Conservation (phyloP, 2,888 invertebrate species). For the Eumerus sabulonum region DNA sequence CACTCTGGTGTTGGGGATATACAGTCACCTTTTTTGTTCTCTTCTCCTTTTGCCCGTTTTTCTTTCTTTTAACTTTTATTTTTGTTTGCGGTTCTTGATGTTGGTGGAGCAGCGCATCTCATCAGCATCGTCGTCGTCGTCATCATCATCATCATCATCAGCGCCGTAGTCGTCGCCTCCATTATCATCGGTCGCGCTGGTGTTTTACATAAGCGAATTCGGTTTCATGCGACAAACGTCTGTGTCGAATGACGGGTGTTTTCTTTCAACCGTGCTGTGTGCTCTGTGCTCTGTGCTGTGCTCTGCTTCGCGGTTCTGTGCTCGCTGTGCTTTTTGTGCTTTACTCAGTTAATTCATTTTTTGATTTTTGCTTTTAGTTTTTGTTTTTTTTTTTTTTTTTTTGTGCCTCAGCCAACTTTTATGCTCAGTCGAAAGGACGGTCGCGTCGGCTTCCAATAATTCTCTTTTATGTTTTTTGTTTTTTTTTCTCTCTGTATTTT, state of each 20-base stretch:
- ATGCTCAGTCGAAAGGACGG: conserved; percentile 27
- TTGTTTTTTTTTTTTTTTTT: conserved; percentile 10
- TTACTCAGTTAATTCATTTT: background rate
- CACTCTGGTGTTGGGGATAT: conserved; percentile 33
- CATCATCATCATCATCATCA: conserved; percentile 19
- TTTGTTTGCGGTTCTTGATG: conserved; percentile 54
- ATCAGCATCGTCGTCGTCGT: conserved; percentile 12
- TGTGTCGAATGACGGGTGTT: conserved; percentile 60
- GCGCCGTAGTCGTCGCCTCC: conserved; percentile 58
- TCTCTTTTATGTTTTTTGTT: too few species aligned
- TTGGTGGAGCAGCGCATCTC: conserved; percentile 54
- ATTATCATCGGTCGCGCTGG: conserved; percentile 58
- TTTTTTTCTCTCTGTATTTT: too few species aligned
- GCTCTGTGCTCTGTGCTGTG: background rate
- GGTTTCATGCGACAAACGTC: conserved; percentile 68
- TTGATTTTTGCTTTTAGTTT: background rate
- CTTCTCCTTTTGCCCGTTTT: conserved; percentile 48
- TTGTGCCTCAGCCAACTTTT: background rate
- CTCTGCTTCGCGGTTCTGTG: conserved; percentile 1
- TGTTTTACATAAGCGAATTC: conserved; percentile 67
- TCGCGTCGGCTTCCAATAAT: conserved; percentile 16
- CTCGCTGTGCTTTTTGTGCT: conserved; percentile 1
- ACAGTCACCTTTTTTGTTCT: conserved; percentile 33
- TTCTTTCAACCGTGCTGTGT: conserved; percentile 21
- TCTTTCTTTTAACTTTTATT: conserved; percentile 22